Percentiles rank a stretch among this genome's conserved stretches.
Conservation (phyloP, 1,140 invertebrate species). For the Aphelinus atriplicis region DNA sequence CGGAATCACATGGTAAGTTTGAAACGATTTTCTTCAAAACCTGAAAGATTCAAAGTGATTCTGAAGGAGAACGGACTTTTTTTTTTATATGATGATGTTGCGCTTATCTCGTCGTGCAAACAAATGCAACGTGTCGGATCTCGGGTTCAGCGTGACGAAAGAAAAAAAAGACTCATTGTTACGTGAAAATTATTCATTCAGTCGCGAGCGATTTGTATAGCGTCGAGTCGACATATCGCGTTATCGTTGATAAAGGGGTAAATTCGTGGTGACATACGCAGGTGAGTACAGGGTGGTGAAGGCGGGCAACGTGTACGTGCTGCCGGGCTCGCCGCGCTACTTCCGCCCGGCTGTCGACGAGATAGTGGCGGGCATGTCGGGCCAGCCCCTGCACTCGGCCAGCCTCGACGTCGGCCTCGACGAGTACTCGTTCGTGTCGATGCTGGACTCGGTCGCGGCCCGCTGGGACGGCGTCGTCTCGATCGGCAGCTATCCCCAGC, state of each 20-base stretch:
- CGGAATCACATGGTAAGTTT: conserved; percentile 22
- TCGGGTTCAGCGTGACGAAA: too few relatives aligned
- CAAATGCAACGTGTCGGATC: too few relatives aligned
- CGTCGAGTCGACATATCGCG: too few relatives aligned
- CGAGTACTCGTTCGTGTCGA: conserved; percentile 67
- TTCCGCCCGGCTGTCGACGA: conserved; percentile 66
- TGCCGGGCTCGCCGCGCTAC: conserved; percentile 77
- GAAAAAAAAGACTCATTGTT: too few relatives aligned
- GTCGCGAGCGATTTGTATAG: too few relatives aligned
- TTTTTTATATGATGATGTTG: too few relatives aligned
- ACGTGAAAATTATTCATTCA: too few relatives aligned
- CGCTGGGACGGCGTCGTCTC: conserved; percentile 67
- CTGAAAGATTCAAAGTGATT: conserved; percentile 17
- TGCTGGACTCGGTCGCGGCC: conserved; percentile 67
- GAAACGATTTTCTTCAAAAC: conserved; percentile 6
- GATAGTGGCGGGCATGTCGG: conserved; percentile 49
- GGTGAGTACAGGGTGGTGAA: conserved; percentile 69
- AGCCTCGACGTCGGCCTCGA: conserved; percentile 63
- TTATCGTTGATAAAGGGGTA: too few relatives aligned
- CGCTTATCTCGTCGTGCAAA: too few relatives aligned
- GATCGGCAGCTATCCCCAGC: conserved; percentile 77
- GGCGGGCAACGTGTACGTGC: conserved; percentile 74
- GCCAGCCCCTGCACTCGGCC: conserved; percentile 39
- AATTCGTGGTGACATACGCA: neutral
- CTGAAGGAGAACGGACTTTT: too few relatives aligned